phyloP scores from a whole-genome alignment of 2,797 vertebrate species.

The Acanthurus tractus region DNA sequence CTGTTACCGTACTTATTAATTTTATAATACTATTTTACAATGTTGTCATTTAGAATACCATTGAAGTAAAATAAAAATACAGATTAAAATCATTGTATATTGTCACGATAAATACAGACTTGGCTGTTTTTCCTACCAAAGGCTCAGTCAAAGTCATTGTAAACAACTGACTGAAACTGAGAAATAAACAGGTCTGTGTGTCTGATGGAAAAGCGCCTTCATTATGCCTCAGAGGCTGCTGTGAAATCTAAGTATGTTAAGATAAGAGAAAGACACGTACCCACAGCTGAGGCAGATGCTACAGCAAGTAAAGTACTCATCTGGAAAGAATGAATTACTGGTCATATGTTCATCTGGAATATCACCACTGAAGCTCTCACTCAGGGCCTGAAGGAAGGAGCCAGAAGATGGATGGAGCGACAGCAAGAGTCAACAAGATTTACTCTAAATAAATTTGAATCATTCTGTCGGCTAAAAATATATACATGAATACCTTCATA shows the following conservation, averaged over 20 bases:
- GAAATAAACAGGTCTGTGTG: background rate
- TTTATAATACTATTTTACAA: no score
- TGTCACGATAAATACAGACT: background rate
- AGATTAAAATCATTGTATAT: no score
- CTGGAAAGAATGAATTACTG: slow-evolving; percentile 97
- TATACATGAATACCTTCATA: background rate
- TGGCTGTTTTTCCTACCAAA: background rate
- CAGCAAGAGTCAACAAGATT: background rate
- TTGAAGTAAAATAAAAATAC: no score
- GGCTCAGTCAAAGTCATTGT: background rate
- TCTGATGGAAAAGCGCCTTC: background rate
- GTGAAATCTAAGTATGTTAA: background rate
- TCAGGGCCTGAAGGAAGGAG: slow-evolving; percentile 88
- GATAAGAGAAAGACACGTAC: slow-evolving; percentile 81
- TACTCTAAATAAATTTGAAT: background rate
- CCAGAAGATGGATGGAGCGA: background rate
- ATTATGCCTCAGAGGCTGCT: background rate
- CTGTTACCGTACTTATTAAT: no score
- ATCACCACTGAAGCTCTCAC: slow-evolving; percentile 97
- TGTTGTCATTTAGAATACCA: no score
- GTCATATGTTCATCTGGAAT: slow-evolving; percentile 95
- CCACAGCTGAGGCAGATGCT: slow-evolving; percentile 97
- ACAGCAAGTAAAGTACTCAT: slow-evolving; percentile 98
- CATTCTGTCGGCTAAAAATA: background rate
- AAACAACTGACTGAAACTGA: background rate